Conservation (phyloP, 2,113 vertebrate genomes). For the Eptesicus fuscus region DNA sequence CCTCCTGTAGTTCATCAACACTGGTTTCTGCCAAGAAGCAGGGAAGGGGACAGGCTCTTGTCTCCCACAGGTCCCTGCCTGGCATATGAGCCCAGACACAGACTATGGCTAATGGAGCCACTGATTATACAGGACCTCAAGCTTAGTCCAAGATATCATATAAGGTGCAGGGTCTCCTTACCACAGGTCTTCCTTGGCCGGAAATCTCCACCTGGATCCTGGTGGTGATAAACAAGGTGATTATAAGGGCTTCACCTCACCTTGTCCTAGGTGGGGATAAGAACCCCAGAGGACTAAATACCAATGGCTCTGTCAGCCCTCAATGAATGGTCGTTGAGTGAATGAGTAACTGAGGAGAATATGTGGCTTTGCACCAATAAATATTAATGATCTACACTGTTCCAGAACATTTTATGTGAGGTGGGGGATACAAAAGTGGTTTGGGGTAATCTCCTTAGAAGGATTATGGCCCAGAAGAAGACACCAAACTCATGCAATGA, state of each 20-base stretch:
- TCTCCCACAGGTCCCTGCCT: background rate
- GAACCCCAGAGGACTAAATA: background rate
- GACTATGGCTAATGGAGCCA: background rate
- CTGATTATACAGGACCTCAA: background rate
- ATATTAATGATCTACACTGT: background rate
- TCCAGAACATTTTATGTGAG: background rate
- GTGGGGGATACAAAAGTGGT: background rate
- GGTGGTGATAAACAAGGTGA: background rate
- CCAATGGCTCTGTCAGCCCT: background rate
- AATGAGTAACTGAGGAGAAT: background rate
- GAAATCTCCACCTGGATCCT: background rate
- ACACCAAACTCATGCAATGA: background rate
- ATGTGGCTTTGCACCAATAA: background rate
- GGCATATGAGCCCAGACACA: background rate
- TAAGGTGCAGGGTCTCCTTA: background rate
- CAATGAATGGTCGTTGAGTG: background rate
- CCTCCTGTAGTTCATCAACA: background rate
- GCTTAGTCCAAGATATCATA: background rate
- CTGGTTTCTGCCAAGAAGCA: constrained; percentile 9
- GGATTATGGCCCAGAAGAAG: background rate
- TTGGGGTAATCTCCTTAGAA: background rate
- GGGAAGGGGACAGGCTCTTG: background rate
- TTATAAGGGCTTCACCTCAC: background rate
- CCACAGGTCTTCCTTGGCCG: background rate
- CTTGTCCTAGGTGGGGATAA: background rate